phyloP scores from a whole-genome alignment of 1,140 invertebrate genomes.

The Formica exsecta region DNA sequence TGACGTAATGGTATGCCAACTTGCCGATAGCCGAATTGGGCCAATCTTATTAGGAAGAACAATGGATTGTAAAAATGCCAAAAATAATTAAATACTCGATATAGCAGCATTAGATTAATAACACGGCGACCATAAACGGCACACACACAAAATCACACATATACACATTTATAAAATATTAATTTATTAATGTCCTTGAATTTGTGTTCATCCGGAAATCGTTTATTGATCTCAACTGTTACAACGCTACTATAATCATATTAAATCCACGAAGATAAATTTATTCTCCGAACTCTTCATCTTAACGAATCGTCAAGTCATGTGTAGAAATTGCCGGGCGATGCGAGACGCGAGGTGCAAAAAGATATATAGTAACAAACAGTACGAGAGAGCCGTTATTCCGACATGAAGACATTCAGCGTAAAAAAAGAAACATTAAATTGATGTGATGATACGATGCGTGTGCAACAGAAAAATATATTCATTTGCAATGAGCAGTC shows the following conservation, averaged over 20 bases:
- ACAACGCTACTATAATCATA: not conserved
- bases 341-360: conserved; percentile 66
- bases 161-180: not conserved
- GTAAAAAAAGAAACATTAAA: conserved; percentile 82
- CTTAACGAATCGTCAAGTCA: conserved; percentile 78
- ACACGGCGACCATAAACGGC: not conserved
- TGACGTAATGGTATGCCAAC: conserved; percentile 46
- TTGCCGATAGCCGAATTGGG: conserved; percentile 44
- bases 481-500: not conserved
- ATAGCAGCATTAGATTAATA: conserved; percentile 23
- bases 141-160: not conserved
- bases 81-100: conserved; percentile 59
- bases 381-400: conserved; percentile 67
- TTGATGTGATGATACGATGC: conserved; percentile 58
- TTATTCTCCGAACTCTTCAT: conserved; percentile 40
- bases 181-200: conserved; percentile 15
- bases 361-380: conserved; percentile 58
- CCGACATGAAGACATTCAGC: conserved; percentile 62
- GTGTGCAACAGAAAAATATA: conserved; percentile 12
- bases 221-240: conserved; percentile 10
- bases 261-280: conserved; percentile 42
- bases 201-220: conserved; percentile 9
- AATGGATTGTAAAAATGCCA: conserved; percentile 22
- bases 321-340: conserved; percentile 80
- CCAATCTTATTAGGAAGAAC: conserved; percentile 61